A percentile compares a stretch with the other conserved stretches of the same genome.
phyloP scores from a whole-genome alignment of 1,140 invertebrate species.

The Brachionus manjavacas region DNA sequence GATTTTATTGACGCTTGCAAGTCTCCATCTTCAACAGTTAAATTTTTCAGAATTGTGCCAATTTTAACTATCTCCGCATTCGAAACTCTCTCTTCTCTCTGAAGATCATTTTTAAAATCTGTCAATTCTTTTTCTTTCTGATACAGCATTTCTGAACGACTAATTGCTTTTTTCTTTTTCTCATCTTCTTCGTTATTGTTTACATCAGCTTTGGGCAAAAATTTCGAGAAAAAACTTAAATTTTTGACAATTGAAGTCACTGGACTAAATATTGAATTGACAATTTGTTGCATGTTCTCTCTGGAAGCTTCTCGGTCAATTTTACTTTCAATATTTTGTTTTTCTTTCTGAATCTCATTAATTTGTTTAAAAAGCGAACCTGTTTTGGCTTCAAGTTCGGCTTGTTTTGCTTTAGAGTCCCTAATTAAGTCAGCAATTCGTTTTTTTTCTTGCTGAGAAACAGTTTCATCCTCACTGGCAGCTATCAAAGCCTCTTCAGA shows the following conservation, averaged over 20 bases:
- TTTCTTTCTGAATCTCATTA: not conserved
- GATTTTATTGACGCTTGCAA: not conserved
- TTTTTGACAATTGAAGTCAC: not conserved
- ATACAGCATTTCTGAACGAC: not conserved
- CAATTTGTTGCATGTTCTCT: not conserved
- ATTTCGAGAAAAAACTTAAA: not conserved
- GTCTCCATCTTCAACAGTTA: not conserved
- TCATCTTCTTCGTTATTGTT: conserved; percentile 3
- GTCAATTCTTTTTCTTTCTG: not conserved
- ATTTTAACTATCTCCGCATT: not conserved
- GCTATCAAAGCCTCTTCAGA: not conserved
- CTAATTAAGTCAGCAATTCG: not conserved
- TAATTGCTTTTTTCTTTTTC: not conserved
- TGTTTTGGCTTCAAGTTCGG: not conserved
- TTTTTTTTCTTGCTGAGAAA: not conserved
- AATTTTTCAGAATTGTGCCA: not conserved
- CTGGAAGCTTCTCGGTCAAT: not conserved
- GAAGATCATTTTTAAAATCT: not conserved
- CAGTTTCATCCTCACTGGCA: not conserved
- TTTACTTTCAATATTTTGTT: not conserved
- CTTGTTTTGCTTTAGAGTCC: not conserved
- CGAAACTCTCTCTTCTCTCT: not conserved
- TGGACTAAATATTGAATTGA: not conserved
- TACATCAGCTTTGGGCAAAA: not conserved
- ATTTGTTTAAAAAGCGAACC: not conserved